Conservation (phyloP, 2,888 invertebrate genomes). For the Spisula subtruncata region DNA sequence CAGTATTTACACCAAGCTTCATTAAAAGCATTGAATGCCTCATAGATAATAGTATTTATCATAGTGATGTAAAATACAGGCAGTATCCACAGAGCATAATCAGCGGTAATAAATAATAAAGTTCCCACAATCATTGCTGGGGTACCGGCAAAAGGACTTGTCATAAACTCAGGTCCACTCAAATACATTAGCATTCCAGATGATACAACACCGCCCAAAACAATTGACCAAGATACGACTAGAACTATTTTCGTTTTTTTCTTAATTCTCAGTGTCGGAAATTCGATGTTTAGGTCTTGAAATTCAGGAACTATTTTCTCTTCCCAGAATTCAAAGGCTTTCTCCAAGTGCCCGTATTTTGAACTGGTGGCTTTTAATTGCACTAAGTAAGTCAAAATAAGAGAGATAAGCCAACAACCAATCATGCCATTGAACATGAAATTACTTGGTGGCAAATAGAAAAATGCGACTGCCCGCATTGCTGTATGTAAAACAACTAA, state of each 20-base stretch:
- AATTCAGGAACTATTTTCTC: slow-evolving; percentile 37
- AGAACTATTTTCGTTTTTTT: neutral
- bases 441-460: slow-evolving; percentile 17
- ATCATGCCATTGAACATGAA: slow-evolving; percentile 6
- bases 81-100: slow-evolving; percentile 25
- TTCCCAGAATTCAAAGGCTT: slow-evolving; percentile 44
- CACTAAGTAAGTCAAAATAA: neutral
- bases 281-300: slow-evolving; percentile 37
- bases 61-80: slow-evolving; percentile 25
- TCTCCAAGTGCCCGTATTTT: slow-evolving; percentile 47
- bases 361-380: slow-evolving; percentile 37
- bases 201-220: neutral
- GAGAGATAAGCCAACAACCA: slow-evolving; percentile 12
- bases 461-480: slow-evolving; percentile 16
- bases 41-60: neutral
- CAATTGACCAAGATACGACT: slow-evolving; percentile 5
- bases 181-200: slow-evolving; percentile 27
- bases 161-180: neutral
- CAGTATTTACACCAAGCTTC: neutral
- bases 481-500: neutral
- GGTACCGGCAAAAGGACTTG: slow-evolving; percentile 25
- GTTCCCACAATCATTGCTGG: neutral
- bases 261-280: slow-evolving; percentile 16
- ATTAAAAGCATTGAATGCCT: slow-evolving; percentile 31
- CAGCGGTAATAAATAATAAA: neutral